phyloP scores from a whole-genome alignment of 2,113 vertebrate genomes.

The Protomyctophum bolini region DNA sequence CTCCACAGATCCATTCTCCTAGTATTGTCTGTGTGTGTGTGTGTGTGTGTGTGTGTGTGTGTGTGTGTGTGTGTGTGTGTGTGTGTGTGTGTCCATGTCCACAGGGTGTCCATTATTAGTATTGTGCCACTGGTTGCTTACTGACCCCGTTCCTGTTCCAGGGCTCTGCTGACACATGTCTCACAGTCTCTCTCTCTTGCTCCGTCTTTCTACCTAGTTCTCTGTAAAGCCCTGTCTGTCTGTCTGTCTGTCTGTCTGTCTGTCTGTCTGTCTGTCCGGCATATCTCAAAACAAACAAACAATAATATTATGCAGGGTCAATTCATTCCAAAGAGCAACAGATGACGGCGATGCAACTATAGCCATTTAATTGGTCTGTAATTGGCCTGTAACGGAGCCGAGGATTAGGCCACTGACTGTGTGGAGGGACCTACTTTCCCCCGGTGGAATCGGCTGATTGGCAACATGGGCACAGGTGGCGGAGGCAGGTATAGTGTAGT shows the following conservation, averaged over 20 bases:
- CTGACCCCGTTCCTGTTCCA: constrained; percentile 73
- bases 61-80: not conserved
- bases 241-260: constrained; percentile 6
- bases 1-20: too few species aligned
- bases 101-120: constrained; percentile 58
- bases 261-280: not conserved
- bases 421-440: constrained; percentile 9
- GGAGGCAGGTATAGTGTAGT: constrained; percentile 21
- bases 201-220: constrained; percentile 50
- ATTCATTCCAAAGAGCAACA: constrained; percentile 2
- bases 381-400: constrained; percentile 7
- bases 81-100: constrained; percentile 34
- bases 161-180: constrained; percentile 75
- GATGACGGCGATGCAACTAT: constrained; percentile 39
- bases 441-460: constrained; percentile 26
- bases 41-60: too few species aligned
- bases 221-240: constrained; percentile 31
- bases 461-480: constrained; percentile 42
- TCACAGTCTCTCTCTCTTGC: constrained; percentile 49
- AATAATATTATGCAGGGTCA: too few species aligned
- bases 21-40: constrained; percentile 6
- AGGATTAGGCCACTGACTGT: constrained; percentile 30
- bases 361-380: constrained; percentile 33
- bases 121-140: constrained; percentile 71
- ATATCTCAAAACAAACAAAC: too few species aligned